A percentile compares a stretch with the other conserved stretches of the same genome.
These are phyloP conservation scores for Quadriops clusia DNA, from an alignment of 2,888 invertebrate species.

Conservation along the genomic window DNA sequence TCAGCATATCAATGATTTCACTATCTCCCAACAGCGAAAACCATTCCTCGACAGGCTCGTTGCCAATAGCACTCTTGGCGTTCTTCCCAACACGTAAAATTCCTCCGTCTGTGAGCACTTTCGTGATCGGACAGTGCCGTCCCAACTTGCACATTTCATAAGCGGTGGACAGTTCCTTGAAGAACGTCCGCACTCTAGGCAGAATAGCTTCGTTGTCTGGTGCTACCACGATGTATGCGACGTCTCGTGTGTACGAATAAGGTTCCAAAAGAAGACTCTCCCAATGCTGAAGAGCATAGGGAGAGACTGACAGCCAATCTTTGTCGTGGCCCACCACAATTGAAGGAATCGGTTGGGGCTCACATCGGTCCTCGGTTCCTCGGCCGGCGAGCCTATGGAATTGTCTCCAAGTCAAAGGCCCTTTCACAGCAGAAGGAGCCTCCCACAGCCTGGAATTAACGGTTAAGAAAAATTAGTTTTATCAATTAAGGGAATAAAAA, in stretches of 20 bases:
- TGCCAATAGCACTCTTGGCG: constrained; percentile 47
- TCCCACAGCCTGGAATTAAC: constrained; percentile 96
- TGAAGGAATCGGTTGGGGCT: constrained; percentile 93
- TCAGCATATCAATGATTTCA: constrained; percentile 69
- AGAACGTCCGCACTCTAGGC: constrained; percentile 71
- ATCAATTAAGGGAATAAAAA: too few relatives aligned
- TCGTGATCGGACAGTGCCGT: constrained; percentile 79
- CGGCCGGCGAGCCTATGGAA: constrained; percentile 92
- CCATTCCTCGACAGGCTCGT: constrained; percentile 75
- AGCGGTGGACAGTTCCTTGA: constrained; percentile 82
- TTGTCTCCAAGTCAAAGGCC: constrained; percentile 96
- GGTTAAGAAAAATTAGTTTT: too few relatives aligned
- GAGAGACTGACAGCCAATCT: constrained; percentile 91
- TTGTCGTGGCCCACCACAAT: constrained; percentile 89
- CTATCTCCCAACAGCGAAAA: constrained; percentile 72
- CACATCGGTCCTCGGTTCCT: constrained; percentile 89
- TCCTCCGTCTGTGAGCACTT: constrained; percentile 78
- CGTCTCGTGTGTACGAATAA: constrained; percentile 86
- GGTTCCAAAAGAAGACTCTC: constrained; percentile 95
- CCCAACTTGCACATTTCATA: constrained; percentile 95
- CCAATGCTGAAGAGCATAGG: constrained; percentile 90
- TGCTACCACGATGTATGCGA: constrained; percentile 88
- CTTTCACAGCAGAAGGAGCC: constrained; percentile 81
- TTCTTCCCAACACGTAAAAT: constrained; percentile 70
- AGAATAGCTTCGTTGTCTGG: constrained; percentile 83